Percentiles rank a stretch among this genome's conserved stretches.
These are phyloP conservation scores for Shargacucullia verbasci DNA, from an alignment of 2,888 invertebrate species.

Conservation along the genomic window DNA sequence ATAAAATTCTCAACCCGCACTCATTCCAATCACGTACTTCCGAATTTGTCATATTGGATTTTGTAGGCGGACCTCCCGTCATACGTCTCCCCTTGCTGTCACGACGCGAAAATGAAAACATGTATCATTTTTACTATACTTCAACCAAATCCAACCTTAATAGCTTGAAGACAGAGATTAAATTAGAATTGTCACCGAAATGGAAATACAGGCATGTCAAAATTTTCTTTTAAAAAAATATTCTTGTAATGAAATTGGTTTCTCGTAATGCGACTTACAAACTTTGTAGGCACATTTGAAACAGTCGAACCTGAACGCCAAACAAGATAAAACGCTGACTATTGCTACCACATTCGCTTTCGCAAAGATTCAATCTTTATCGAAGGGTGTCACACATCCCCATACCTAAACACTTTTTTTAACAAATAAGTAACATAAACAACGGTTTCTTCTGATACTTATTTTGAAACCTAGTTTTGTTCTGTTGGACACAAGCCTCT, in stretches of 20 bases:
- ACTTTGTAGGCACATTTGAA: slow-evolving; percentile 50
- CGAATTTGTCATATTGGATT: slow-evolving; percentile 89
- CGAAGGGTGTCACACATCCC: slow-evolving; percentile 19
- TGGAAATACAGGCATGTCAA: slow-evolving; percentile 58
- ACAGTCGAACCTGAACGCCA: slow-evolving; percentile 7
- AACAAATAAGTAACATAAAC: neutral
- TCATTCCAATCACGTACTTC: slow-evolving; percentile 88
- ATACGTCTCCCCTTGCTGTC: slow-evolving; percentile 84
- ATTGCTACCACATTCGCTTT: slow-evolving; percentile 17
- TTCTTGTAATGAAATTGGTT: slow-evolving; percentile 70
- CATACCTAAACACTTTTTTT: neutral
- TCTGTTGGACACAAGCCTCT: no score
- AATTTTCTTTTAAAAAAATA: slow-evolving; percentile 63
- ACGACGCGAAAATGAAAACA: slow-evolving; percentile 85
- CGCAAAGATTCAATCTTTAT: slow-evolving; percentile 30
- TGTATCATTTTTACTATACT: slow-evolving; percentile 73
- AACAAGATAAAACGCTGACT: slow-evolving; percentile 35
- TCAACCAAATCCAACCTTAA: slow-evolving; percentile 64
- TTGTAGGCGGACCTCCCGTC: slow-evolving; percentile 81
- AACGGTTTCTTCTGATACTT: no score
- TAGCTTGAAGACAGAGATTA: slow-evolving; percentile 45
- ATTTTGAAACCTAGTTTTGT: no score
- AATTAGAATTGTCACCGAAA: slow-evolving; percentile 50
- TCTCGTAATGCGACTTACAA: slow-evolving; percentile 61
- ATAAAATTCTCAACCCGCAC: slow-evolving; percentile 77